Evolutionary conservation across 1,140 invertebrate genomes (phyloP), one percentile per base, ranked within the genome.

Genomic region (Manduca sexta): DNA sequence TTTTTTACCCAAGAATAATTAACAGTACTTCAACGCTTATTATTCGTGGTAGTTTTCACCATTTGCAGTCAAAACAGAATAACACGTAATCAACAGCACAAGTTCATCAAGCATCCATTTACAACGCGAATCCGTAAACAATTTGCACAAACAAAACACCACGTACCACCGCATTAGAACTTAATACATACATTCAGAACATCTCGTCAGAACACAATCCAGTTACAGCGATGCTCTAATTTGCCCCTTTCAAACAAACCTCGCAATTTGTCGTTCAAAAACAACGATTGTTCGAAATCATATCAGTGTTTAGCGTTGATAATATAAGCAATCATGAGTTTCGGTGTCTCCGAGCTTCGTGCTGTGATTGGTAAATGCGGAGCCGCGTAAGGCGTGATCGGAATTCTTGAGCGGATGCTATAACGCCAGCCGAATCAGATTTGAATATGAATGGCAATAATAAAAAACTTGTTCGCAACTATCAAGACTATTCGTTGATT

Each of bases 261-360:
- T 26, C 43, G 15, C 35, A 50, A 49, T 47, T 35, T 45, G 47
- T 29, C 21, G 29, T 35, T 49, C 39, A 26, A 39, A 60, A 40
- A 49, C 33, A 56, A 60, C 18, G 11, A 30, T 8, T 44, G 10
- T 47, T 52, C 56, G 16, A 54, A 66, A 60, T 56, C 43, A 59
- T 55, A 58, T 57, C 53, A 42, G 43, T 61, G 50, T 55, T 55
- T 64, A 60, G 49, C 56, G 49, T 50, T 61, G 57, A 76, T 69
- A 74, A 72, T 74, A 60, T 50, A 67, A 56, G 61, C 66, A 74
- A 74, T 74, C 68, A 67, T 52, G 60, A 63, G 60, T 61, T 64
- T 65, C 45, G 54, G 57, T 67, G 60, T 64, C 67, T 64, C 52
- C 44, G 11, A 17, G 50, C 54, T 56, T 37, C 58, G 59, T 58